Base-by-base conservation (phyloP, 2,888 invertebrate species). In the Nephrotoma appendiculata region DNA sequence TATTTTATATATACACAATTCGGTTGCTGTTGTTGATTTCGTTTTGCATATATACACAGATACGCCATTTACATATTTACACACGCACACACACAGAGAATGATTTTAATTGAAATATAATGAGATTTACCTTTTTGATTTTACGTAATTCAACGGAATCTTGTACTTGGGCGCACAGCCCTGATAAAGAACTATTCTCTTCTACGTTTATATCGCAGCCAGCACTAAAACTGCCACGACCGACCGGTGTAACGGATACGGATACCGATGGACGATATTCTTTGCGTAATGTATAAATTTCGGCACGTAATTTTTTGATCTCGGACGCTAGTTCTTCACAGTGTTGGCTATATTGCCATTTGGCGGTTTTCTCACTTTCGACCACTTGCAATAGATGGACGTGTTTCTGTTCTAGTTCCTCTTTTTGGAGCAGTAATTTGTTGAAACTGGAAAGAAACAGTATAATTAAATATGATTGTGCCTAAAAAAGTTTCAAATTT, bases 321-420 rank as follows among this genome's bases (percentile, higher is more conserved):
- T 98, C 98, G 2, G 94, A 94, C 44, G 95, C 94, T n/a, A 98
- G 93, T 89, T 98, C 98, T 89, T 98, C 98, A 89, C 97, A 97
- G 91, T 98, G 97, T 90, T 97, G 96, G 0, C 96, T 96, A 91
- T 97, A 98, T 92, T 97, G 97, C 96, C 97, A 97, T 90, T 98
- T 96, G 0, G 97, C 97, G 1, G 97, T 97, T 89, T 97, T 94
- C 92, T 98, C 98, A 88, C 96, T 97, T 91, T 98, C 98, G 86
- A 98, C 96, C 87, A 98, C 96, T 91, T 96, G 95, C 87, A 98
- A 93, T 86, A 98, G 93, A 90, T 98, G 98, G 85, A 97, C 93
- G 91, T 98, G 97, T 91, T 98, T 97, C 92, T 98, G 97, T 89
- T 98, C 97, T 89, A 98, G 91, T 91, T 98, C 97, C 90, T 98